Evolutionary conservation across 2,797 vertebrate species (phyloP).

Genomic region (Phoxinus dragarum): DNA sequence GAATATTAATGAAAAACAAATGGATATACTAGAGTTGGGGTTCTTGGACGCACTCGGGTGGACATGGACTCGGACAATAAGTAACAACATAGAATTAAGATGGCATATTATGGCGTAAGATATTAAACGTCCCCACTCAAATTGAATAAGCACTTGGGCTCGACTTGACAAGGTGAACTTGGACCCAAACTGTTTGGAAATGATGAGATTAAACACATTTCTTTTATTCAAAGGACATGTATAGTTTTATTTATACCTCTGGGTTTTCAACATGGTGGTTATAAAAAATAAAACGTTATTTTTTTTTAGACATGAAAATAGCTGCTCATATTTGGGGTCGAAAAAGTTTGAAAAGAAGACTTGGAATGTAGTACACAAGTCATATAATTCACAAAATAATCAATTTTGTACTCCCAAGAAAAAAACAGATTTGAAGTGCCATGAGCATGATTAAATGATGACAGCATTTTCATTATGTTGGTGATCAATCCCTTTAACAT

Average conservation of each 20-base stretch:
- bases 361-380: background rate
- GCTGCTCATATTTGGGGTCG: background rate
- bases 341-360: background rate
- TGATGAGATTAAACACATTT: background rate
- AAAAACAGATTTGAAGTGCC: background rate
- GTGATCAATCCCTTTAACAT: constrained; percentile 2
- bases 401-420: background rate
- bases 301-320: background rate
- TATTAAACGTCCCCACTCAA: background rate
- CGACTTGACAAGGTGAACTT: background rate
- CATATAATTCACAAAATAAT: constrained; percentile 19
- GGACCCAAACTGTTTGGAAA: background rate
- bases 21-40: background rate
- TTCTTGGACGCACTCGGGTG: background rate
- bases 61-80: background rate
- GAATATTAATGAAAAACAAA: too few species aligned
- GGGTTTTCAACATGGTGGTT: background rate
- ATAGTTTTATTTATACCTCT: background rate
- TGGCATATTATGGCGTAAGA: background rate
- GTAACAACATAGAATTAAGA: background rate
- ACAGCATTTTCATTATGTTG: background rate
- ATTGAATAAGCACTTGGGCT: background rate
- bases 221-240: background rate
- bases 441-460: background rate
- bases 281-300: background rate